These are phyloP conservation scores for Priocnemis perturbator DNA, from an alignment of 2,888 invertebrate genomes.

Conservation along the genomic window DNA sequence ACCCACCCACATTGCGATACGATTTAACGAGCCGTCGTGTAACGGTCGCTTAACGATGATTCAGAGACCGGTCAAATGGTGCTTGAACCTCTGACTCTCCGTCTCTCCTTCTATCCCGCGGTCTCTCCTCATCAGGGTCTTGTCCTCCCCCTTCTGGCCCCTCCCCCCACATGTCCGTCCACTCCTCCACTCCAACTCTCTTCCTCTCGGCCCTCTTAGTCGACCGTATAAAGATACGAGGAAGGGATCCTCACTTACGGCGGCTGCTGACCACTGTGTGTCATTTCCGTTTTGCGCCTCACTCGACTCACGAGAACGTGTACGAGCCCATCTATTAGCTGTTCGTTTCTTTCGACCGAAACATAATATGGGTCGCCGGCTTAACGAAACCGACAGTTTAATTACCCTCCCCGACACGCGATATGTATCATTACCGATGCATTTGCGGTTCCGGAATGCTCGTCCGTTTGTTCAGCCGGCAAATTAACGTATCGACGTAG, in stretches of 20 bases:
- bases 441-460: no score
- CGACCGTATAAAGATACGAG: neutral
- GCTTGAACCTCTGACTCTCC: conserved; percentile 58
- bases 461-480: no score
- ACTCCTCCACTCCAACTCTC: conserved; percentile 29
- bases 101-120: conserved; percentile 11
- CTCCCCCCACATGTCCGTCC: conserved; percentile 8
- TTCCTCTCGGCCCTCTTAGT: neutral
- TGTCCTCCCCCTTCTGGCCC: conserved; percentile 29
- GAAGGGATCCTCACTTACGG: neutral
- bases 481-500: no score
- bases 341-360: no score
- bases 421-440: no score
- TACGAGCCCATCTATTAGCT: no score
- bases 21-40: conserved; percentile 58
- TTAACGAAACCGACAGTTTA: no score
- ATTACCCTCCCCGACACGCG: no score
- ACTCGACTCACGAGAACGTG: no score
- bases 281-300: no score
- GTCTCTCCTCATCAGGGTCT: conserved; percentile 30
- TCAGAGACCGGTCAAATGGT: conserved; percentile 67
- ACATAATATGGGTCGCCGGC: no score
- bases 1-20: conserved; percentile 55
- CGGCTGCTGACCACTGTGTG: no score
- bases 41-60: conserved; percentile 63